A percentile compares a stretch with the other conserved stretches of the same genome.
phyloP scores from a whole-genome alignment of 2,113 vertebrate species.

The Apodemus sylvaticus region DNA sequence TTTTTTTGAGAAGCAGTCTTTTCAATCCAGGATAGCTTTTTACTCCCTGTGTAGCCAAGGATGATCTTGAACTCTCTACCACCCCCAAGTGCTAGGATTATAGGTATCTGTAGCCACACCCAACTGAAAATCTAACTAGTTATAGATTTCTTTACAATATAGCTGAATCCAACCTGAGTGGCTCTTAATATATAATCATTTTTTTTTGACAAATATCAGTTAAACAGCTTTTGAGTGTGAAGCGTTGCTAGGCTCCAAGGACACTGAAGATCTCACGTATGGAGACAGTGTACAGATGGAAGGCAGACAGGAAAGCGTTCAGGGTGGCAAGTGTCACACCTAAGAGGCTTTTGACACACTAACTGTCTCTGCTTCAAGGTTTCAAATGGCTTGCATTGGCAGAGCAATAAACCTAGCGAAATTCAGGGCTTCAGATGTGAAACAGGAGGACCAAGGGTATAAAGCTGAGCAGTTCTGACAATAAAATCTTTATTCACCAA shows the following conservation, averaged over 20 bases:
- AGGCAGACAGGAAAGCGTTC: background rate
- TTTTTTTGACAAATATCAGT: constrained; percentile 7
- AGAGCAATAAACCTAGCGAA: background rate
- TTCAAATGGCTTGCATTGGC: constrained; percentile 6
- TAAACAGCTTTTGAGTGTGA: constrained; percentile 1
- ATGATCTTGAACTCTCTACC: background rate
- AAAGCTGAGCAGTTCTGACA: background rate
- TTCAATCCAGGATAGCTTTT: background rate
- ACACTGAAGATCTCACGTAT: background rate
- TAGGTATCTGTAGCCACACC: background rate
- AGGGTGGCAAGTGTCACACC: background rate
- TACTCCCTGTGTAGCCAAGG: background rate
- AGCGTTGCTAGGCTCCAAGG: background rate
- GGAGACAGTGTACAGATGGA: background rate
- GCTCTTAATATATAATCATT: background rate
- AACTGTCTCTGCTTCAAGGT: background rate
- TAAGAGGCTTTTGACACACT: constrained; percentile 11
- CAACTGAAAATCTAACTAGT: background rate
- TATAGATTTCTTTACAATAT: background rate
- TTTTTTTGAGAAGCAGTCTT: background rate
- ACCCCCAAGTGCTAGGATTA: background rate
- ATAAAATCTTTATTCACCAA: constrained; percentile 5
- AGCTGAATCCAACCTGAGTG: background rate
- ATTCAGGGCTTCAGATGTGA: background rate
- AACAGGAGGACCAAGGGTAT: background rate